These are phyloP conservation scores for Serrognathus titanus DNA, from an alignment of 2,888 invertebrate genomes.

Conservation along the genomic window DNA sequence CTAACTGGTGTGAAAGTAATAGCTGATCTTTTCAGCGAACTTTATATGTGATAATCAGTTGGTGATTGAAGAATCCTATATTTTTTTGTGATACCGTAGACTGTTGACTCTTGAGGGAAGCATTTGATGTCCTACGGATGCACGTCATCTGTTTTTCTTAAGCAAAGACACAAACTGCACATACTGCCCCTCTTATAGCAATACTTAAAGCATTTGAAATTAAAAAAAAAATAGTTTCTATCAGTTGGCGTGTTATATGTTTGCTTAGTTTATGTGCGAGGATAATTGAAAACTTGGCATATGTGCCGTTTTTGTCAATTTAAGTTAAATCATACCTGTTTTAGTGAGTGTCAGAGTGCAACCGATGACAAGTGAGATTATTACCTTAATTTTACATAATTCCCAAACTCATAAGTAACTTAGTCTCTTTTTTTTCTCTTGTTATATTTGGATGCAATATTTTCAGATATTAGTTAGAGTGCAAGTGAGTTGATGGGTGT, in stretches of 20 bases:
- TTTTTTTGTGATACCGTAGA: conserved; percentile 21
- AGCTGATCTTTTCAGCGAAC: conserved; percentile 6
- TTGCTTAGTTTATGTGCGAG: too few species aligned
- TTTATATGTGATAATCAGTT: conserved; percentile 43
- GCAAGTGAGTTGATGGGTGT: conserved; percentile 39
- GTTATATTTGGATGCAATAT: conserved; percentile 9
- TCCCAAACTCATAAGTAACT: conserved; percentile 2
- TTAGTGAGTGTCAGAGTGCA: conserved; percentile 6
- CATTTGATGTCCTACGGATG: not conserved
- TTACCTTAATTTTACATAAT: conserved; percentile 2
- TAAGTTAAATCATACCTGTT: not conserved
- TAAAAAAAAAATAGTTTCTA: too few species aligned
- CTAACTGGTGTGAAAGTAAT: conserved; percentile 18
- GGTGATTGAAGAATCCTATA: conserved; percentile 32
- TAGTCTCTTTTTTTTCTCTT: conserved; percentile 6
- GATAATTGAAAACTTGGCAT: too few species aligned
- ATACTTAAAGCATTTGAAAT: too few species aligned
- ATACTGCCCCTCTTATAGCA: too few species aligned
- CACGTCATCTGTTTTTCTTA: not conserved
- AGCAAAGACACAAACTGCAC: not conserved
- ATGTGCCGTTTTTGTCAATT: too few species aligned
- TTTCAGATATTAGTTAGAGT: conserved; percentile 10
- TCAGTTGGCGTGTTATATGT: too few species aligned
- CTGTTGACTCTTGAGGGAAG: conserved; percentile 13
- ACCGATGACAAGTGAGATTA: conserved; percentile 13